phyloP scores from a whole-genome alignment of 2,888 invertebrate genomes.

The Ectemnius lituratus region DNA sequence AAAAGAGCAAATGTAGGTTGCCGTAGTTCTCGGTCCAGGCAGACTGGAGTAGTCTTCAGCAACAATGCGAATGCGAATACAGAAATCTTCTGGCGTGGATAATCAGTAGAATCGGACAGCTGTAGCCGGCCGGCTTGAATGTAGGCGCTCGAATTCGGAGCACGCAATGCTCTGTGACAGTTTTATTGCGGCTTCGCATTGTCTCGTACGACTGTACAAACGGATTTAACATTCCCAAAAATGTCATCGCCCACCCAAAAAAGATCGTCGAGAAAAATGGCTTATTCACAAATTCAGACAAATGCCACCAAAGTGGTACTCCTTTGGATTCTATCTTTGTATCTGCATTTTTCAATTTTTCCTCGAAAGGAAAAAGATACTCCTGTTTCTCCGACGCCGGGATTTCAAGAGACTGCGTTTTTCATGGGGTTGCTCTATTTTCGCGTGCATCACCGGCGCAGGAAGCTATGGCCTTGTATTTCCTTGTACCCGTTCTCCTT shows the following conservation, averaged over 20 bases:
- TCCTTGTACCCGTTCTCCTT: slow-evolving; percentile 1
- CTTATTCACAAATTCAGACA: no score
- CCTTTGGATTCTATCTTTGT: no score
- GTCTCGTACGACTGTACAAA: no score
- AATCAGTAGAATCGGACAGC: slow-evolving; percentile 45
- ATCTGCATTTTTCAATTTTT: no score
- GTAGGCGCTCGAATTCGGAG: slow-evolving; percentile 65
- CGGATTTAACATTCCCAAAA: no score
- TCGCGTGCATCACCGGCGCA: not conserved
- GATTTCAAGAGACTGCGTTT: not conserved
- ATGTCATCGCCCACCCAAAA: no score
- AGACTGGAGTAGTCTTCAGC: slow-evolving; percentile 41
- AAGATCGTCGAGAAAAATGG: no score
- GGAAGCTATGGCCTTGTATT: not conserved
- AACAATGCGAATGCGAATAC: slow-evolving; percentile 49
- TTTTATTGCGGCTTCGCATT: no score
- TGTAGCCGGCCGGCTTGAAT: slow-evolving; percentile 47
- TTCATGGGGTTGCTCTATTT: not conserved
- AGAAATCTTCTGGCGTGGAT: slow-evolving; percentile 32
- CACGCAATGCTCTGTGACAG: slow-evolving; percentile 4
- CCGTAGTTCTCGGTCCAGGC: slow-evolving; percentile 1
- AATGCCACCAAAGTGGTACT: no score
- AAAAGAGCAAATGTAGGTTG: slow-evolving; percentile 52
- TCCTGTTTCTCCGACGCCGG: no score
- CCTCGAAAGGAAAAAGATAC: no score